Conservation (phyloP, 2,797 vertebrate genomes). For the Oryzias dopingdopingensis region DNA sequence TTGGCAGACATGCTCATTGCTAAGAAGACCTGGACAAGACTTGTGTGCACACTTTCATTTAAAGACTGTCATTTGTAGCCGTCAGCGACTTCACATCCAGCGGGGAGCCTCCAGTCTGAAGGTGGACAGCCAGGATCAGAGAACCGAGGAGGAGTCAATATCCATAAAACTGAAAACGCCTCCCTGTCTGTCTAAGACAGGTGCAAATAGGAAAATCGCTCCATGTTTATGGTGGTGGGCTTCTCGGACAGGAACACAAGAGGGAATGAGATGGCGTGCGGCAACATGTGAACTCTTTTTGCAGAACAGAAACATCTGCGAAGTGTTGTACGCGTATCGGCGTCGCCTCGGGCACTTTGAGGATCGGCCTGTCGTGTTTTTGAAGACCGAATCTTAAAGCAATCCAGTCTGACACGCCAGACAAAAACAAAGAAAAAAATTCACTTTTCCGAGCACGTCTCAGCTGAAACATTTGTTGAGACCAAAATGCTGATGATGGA, state of each 20-base stretch:
- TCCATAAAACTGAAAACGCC: constrained; percentile 51
- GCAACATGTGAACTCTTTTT: constrained; percentile 21
- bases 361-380: constrained; percentile 12
- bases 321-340: constrained; percentile 19
- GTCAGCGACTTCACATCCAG: constrained; percentile 31
- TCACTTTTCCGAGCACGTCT: constrained; percentile 1
- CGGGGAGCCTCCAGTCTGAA: constrained; percentile 30
- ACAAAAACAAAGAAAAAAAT: constrained; percentile 11
- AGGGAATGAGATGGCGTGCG: constrained; percentile 6
- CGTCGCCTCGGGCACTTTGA: constrained; percentile 21
- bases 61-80: constrained; percentile 26
- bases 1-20: constrained; percentile 26
- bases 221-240: constrained; percentile 40
- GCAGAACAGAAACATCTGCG: constrained; percentile 42
- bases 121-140: constrained; percentile 47
- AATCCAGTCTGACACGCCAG: constrained; percentile 16
- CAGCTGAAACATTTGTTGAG: constrained; percentile 1
- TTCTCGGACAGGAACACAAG: constrained; percentile 15
- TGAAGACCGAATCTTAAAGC: constrained; percentile 12
- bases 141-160: constrained; percentile 54
- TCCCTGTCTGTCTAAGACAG: constrained; percentile 45
- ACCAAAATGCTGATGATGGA: constrained; percentile 5
- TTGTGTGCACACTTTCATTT: constrained; percentile 13
- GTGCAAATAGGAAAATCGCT: constrained; percentile 45
- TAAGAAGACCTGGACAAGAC: constrained; percentile 9